Percentiles rank a stretch among this genome's conserved stretches.
Conservation (phyloP, 2,888 invertebrate species). For the Mimas tiliae region DNA sequence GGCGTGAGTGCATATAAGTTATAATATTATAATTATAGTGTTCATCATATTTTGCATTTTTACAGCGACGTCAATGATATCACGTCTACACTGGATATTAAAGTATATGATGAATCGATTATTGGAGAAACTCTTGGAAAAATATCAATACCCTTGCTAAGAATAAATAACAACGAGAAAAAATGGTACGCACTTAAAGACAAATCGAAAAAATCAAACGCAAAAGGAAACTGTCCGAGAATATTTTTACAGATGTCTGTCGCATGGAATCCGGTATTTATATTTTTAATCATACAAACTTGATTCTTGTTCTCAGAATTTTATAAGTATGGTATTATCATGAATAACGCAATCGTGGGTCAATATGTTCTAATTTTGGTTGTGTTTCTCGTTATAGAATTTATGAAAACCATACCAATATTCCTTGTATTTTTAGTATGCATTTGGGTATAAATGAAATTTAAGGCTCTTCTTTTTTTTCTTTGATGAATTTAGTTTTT, state of each 20-base stretch:
- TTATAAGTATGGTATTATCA: background rate
- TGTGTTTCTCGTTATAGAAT: no score
- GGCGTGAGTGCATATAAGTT: no score
- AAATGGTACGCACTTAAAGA: constrained; percentile 76
- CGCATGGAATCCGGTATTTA: constrained; percentile 76
- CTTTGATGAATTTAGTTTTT: no score
- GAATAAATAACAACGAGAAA: constrained; percentile 71
- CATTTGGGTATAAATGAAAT: no score
- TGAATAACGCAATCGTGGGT: no score
- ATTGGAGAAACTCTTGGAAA: constrained; percentile 71
- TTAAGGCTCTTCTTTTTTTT: no score
- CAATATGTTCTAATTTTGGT: background rate
- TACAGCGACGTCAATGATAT: constrained; percentile 70
- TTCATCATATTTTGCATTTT: constrained; percentile 32
- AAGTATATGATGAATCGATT: constrained; percentile 70
- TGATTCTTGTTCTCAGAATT: background rate
- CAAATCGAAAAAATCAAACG: constrained; percentile 61
- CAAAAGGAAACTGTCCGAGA: constrained; percentile 70
- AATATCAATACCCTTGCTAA: constrained; percentile 69
- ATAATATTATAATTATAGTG: no score
- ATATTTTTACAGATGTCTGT: constrained; percentile 74
- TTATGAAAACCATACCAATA: no score
- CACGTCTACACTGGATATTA: constrained; percentile 72
- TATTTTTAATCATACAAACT: constrained; percentile 14
- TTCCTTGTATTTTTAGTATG: no score